phyloP scores from a whole-genome alignment of 2,797 vertebrate genomes.

The Oreonectes daqikongensis region DNA sequence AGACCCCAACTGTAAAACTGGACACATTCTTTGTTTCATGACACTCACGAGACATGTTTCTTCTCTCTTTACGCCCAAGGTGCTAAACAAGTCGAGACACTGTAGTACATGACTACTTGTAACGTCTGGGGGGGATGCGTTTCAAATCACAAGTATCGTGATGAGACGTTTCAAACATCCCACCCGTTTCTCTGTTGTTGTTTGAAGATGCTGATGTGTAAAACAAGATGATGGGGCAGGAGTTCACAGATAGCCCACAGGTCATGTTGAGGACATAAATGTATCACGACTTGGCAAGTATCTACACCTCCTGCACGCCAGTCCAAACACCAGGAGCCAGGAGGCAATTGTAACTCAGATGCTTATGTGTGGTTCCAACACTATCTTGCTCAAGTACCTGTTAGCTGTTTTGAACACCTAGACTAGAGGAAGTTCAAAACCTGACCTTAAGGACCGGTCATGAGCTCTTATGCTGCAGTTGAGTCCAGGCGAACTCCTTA shows the following conservation, averaged over 20 bases:
- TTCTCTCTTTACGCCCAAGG: slow-evolving; percentile 67
- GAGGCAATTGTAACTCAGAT: slow-evolving; percentile 62
- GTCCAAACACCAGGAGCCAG: slow-evolving; percentile 58
- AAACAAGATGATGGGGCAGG: slow-evolving; percentile 52
- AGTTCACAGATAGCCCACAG: slow-evolving; percentile 55
- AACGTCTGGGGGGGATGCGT: slow-evolving; percentile 64
- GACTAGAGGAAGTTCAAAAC: slow-evolving; percentile 27
- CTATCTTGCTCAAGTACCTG: slow-evolving; percentile 33
- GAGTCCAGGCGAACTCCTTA: background rate
- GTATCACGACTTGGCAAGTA: slow-evolving; percentile 67
- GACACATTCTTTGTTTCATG: slow-evolving; percentile 36
- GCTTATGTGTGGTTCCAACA: slow-evolving; percentile 29
- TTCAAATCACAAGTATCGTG: slow-evolving; percentile 48
- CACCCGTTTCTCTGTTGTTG: slow-evolving; percentile 43
- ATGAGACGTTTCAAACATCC: slow-evolving; percentile 61
- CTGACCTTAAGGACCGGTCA: background rate
- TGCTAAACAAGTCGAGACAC: slow-evolving; percentile 71
- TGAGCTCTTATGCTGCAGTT: background rate
- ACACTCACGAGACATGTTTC: slow-evolving; percentile 62
- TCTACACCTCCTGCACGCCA: slow-evolving; percentile 53
- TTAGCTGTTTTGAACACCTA: slow-evolving; percentile 47
- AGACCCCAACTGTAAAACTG: slow-evolving; percentile 23
- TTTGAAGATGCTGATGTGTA: slow-evolving; percentile 42
- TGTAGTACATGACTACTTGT: slow-evolving; percentile 40
- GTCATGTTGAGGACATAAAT: slow-evolving; percentile 62